phyloP scores from a whole-genome alignment of 2,888 invertebrate genomes.

The Hermaeophaga mercurialis region DNA sequence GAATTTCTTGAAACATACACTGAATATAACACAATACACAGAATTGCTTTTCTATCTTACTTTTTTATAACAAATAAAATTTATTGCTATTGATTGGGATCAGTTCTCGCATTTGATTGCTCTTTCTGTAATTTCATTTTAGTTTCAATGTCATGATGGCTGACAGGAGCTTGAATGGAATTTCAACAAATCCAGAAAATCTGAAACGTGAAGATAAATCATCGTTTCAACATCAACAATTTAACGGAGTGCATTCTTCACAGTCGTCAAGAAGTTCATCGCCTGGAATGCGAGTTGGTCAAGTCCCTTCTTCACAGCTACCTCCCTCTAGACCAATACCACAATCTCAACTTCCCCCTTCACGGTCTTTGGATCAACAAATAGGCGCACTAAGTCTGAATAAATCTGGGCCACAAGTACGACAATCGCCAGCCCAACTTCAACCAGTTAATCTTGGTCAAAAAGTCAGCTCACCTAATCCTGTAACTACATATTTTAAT shows the following conservation, averaged over 20 bases:
- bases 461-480: neutral
- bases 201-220: constrained; percentile 27
- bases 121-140: constrained; percentile 15
- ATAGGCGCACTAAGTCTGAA: constrained; percentile 43
- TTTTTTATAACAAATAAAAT: no score
- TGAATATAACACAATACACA: no score
- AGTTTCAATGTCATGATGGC: constrained; percentile 27
- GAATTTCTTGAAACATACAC: no score
- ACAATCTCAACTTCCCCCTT: constrained; percentile 49
- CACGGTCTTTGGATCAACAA: constrained; percentile 40
- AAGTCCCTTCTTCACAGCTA: constrained; percentile 50
- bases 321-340: constrained; percentile 48
- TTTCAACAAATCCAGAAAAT: constrained; percentile 21
- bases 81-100: no score
- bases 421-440: constrained; percentile 50
- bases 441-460: constrained; percentile 14
- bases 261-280: constrained; percentile 56
- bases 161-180: constrained; percentile 27
- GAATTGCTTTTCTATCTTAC: no score
- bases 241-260: constrained; percentile 54
- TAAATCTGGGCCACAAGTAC: constrained; percentile 40
- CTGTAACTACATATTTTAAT: neutral
- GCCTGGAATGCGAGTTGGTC: constrained; percentile 46
- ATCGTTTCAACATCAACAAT: constrained; percentile 34
- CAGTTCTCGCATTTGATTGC: no score